Evolutionary conservation across 2,113 vertebrate genomes (phyloP).

Genomic region (Actenoides hombroni): DNA sequence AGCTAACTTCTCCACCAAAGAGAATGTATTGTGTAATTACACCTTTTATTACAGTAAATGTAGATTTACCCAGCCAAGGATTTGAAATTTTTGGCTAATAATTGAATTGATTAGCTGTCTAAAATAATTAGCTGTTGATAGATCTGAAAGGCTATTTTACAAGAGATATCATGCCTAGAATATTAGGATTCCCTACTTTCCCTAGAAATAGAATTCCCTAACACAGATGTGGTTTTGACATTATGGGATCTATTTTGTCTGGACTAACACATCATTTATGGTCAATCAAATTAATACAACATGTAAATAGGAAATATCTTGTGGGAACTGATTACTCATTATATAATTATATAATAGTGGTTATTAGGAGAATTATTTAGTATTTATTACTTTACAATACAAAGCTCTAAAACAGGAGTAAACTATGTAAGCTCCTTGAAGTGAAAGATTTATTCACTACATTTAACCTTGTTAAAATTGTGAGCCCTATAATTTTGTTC

Average conservation of each 20-base stretch:
- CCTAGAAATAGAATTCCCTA: not conserved
- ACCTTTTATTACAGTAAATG: not conserved
- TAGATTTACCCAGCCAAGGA: not conserved
- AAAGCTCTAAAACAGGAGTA: not conserved
- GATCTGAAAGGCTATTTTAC: conserved; percentile 1
- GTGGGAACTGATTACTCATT: not conserved
- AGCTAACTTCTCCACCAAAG: not conserved
- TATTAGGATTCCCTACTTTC: not conserved
- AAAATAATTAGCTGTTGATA: conserved; percentile 43
- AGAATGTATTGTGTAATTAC: not conserved
- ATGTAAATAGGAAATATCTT: not conserved
- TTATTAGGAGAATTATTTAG: not conserved
- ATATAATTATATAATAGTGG: not conserved
- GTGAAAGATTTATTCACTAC: not conserved
- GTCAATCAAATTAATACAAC: not conserved
- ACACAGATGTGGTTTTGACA: not conserved
- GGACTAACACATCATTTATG: not conserved
- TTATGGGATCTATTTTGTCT: not conserved
- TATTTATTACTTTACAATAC: not conserved
- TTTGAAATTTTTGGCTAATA: conserved; percentile 44
- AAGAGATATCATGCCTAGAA: not conserved
- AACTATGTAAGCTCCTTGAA: not conserved
- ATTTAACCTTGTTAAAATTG: not conserved
- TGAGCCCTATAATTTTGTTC: not conserved
- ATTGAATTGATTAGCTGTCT: conserved; percentile 39